Evolutionary conservation across 2,113 vertebrate species (phyloP).

Genomic region (Neolamprologus devosi): DNA sequence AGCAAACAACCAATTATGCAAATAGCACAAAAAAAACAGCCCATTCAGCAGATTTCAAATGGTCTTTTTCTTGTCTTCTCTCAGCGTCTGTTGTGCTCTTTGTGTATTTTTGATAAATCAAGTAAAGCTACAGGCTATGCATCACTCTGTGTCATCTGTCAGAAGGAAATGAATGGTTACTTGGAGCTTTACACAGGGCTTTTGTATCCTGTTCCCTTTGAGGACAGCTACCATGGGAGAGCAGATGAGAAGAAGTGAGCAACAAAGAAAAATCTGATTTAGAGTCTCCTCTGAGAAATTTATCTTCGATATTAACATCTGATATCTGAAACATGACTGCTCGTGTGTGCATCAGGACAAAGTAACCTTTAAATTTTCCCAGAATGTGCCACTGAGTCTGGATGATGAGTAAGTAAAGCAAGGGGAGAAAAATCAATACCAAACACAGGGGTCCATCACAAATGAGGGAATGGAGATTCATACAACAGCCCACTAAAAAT

Average conservation of each 20-base stretch:
- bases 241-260: not conserved
- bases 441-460: not conserved
- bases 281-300: slow-evolving; percentile 24
- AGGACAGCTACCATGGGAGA: not conserved
- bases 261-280: slow-evolving; percentile 35
- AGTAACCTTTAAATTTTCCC: slow-evolving; percentile 14
- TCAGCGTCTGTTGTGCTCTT: slow-evolving; percentile 36
- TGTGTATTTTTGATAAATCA: slow-evolving; percentile 65
- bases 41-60: slow-evolving; percentile 61
- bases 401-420: not conserved
- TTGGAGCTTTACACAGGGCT: not conserved
- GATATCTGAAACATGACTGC: slow-evolving; percentile 17
- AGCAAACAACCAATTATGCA: slow-evolving; percentile 70
- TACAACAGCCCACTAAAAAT: slow-evolving; percentile 30
- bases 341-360: slow-evolving; percentile 3
- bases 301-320: slow-evolving; percentile 33
- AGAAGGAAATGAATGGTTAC: slow-evolving; percentile 49
- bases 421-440: slow-evolving; percentile 17
- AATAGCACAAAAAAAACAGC: slow-evolving; percentile 37
- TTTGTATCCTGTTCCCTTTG: slow-evolving; percentile 20
- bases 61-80: slow-evolving; percentile 39
- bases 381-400: not conserved
- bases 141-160: slow-evolving; percentile 54
- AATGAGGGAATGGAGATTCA: slow-evolving; percentile 29
- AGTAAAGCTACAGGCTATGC: slow-evolving; percentile 43